Base-by-base conservation (phyloP, 1,140 invertebrate genomes). In the Phymorhynchus buccinoides region DNA sequence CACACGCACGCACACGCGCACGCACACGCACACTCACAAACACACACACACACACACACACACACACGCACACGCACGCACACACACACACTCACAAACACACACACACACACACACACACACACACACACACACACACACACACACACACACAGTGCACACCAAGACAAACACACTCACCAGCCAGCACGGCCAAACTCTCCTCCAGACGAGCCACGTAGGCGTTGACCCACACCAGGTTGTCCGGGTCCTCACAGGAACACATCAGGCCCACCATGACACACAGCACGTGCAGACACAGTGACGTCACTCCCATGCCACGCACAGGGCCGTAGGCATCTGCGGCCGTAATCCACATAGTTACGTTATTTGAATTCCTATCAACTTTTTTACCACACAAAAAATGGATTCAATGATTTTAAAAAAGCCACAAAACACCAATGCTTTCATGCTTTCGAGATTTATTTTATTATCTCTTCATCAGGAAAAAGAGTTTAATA, bases 161-260 rank as follows among this genome's bases (percentile, higher is more conserved):
- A n/a, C n/a, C n/a, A n/a, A n/a, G n/a, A n/a, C n/a, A n/a, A n/a
- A n/a, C n/a, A n/a, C n/a, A n/a, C n/a, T 4, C n/a, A 62, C 56
- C 56, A 18, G 56, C 56, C 56, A 62, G 18, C 14, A 62, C 12
- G 12, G 56, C 56, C 12, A 62, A 27, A 0, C 22, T 62, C 22
- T 62, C 56, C 56, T 62, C 56, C 56, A 62, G 56, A 27, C 56
- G 56, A 22, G 56, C 12, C 56, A 62, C 14, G 56, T 27, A 22
- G 12, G 6, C 0, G 22, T 62, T 52, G 22, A 52, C 0, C 18
- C 56, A 16, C 56, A 18, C 4, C 56, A 62, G 56, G 2, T 0
- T 62, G 56, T 62, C 56, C 56, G 56, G 56, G 56, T 62, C 56
- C 22, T 62, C 56, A 62, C 56, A 62, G 56, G 56, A 62, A 27